Percentiles rank a stretch among this genome's conserved stretches.
Conservation (phyloP, 2,113 vertebrate genomes). For the Tragelaphus scriptus region DNA sequence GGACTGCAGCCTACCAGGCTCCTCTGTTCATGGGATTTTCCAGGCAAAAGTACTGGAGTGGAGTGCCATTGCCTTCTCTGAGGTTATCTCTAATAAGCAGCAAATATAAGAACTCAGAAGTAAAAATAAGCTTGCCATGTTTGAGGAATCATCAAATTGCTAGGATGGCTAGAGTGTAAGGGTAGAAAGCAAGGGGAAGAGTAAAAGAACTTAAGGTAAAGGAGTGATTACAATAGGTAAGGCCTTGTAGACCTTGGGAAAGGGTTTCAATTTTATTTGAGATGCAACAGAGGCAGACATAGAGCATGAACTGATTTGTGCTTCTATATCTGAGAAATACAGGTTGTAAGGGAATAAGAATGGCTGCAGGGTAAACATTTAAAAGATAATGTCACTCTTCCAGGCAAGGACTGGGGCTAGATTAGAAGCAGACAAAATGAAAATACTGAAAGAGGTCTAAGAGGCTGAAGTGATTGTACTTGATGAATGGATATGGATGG, state of each 20-base stretch:
- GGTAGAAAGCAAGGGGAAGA: background rate
- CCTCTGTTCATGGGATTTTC: too few relatives aligned
- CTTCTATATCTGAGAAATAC: background rate
- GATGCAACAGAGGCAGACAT: background rate
- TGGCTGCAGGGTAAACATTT: background rate
- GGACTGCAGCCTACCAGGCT: too few relatives aligned
- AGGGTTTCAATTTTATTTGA: background rate
- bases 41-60: too few relatives aligned
- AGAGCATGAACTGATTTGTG: background rate
- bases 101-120: background rate
- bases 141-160: background rate
- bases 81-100: background rate
- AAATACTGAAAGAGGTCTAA: background rate
- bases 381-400: background rate
- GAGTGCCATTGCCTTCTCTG: too few relatives aligned
- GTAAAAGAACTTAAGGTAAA: background rate
- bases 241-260: background rate
- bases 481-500: background rate
- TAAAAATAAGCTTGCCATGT: background rate
- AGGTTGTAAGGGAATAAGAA: constrained; percentile 13
- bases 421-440: background rate
- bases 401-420: background rate
- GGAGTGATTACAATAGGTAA: background rate
- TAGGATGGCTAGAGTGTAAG: background rate
- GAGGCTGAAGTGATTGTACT: background rate